A percentile compares a stretch with the other conserved stretches of the same genome.
phyloP scores from a whole-genome alignment of 2,113 vertebrate species.

The Zingel zingel region DNA sequence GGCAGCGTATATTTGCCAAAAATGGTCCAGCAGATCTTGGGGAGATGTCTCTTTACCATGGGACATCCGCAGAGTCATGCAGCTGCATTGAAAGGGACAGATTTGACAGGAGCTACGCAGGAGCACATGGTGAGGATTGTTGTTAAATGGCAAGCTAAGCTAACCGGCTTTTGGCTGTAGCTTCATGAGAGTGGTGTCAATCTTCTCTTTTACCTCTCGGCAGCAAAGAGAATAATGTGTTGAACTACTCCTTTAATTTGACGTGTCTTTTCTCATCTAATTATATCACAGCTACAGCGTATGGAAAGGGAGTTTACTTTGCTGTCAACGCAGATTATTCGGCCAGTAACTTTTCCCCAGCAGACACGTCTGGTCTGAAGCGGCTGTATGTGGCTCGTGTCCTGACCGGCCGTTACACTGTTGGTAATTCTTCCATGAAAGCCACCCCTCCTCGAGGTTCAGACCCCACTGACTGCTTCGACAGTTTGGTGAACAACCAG shows the following conservation, averaged over 20 bases:
- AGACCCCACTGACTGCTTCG: slow-evolving; percentile 72
- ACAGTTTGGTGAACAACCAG: slow-evolving; percentile 80
- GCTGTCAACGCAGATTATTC: slow-evolving; percentile 81
- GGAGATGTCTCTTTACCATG: slow-evolving; percentile 76
- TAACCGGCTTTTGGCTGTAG: neutral
- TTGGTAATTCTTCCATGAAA: slow-evolving; percentile 50
- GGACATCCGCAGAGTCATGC: slow-evolving; percentile 58
- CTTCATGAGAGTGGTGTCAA: neutral
- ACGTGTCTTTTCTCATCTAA: neutral
- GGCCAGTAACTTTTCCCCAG: slow-evolving; percentile 14
- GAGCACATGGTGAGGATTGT: slow-evolving; percentile 66
- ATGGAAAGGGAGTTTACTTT: slow-evolving; percentile 83
- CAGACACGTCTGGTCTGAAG: slow-evolving; percentile 61
- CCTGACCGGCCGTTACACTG: slow-evolving; percentile 73
- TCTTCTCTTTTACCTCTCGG: neutral
- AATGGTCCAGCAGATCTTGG: slow-evolving; percentile 42
- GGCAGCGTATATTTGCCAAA: slow-evolving; percentile 56
- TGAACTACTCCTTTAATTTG: neutral
- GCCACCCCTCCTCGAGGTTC: slow-evolving; percentile 62
- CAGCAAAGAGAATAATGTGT: neutral
- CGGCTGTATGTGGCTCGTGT: slow-evolving; percentile 80
- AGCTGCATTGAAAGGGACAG: slow-evolving; percentile 60
- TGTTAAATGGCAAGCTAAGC: neutral
- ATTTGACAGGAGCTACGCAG: slow-evolving; percentile 74
- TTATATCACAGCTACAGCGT: slow-evolving; percentile 30